Conservation (phyloP, 2,888 invertebrate genomes). For the Ophonus ardosiacus region DNA sequence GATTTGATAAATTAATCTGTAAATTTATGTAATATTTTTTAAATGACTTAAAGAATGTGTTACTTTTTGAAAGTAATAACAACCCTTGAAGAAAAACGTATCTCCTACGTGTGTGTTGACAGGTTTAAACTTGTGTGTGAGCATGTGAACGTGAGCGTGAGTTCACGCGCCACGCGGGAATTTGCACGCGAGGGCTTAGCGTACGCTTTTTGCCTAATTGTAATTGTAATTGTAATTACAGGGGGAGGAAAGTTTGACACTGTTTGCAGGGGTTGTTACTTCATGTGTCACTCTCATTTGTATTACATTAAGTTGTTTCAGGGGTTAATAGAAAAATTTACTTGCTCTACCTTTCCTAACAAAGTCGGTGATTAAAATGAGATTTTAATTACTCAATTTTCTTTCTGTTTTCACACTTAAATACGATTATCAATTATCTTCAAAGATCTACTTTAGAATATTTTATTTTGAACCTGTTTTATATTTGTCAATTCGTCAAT, state of each 20-base stretch:
- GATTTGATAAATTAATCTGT: too few species aligned
- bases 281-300: constrained; percentile 17
- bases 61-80: not conserved
- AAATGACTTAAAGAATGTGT: too few species aligned
- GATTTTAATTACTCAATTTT: not conserved
- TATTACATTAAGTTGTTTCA: constrained; percentile 23
- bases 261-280: constrained; percentile 36
- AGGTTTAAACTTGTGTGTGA: constrained; percentile 12
- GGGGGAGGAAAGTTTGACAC: constrained; percentile 38
- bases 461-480: too few species aligned
- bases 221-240: constrained; percentile 35
- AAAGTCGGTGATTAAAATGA: not conserved
- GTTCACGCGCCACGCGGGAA: constrained; percentile 42
- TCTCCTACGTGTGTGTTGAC: not conserved
- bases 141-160: constrained; percentile 15
- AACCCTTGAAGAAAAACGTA: not conserved
- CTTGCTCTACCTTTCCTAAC: not conserved
- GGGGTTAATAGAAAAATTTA: constrained; percentile 20
- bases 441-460: too few species aligned
- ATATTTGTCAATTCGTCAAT: too few species aligned
- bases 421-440: too few species aligned
- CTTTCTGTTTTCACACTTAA: not conserved
- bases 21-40: too few species aligned
- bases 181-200: constrained; percentile 28
- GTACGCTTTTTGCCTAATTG: constrained; percentile 35